Conservation (phyloP, 1,140 invertebrate genomes). For the Aricia agestis region DNA sequence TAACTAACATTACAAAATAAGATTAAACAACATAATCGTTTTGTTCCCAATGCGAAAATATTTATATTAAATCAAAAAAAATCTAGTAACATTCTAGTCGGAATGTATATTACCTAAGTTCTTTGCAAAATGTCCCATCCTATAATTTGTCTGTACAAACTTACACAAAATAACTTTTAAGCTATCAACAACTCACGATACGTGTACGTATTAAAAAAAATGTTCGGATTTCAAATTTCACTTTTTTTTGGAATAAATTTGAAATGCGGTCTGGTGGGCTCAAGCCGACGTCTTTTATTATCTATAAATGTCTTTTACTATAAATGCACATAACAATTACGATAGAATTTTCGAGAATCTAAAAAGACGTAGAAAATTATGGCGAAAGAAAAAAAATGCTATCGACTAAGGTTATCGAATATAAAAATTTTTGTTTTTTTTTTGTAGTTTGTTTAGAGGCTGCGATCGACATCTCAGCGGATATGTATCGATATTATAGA, state of each 20-base stretch:
- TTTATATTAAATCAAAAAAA: slow-evolving; percentile 69
- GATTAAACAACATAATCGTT: slow-evolving; percentile 75
- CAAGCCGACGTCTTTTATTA: slow-evolving; percentile 41
- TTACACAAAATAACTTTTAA: slow-evolving; percentile 73
- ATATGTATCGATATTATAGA: slow-evolving; percentile 56
- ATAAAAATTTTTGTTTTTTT: slow-evolving; percentile 69
- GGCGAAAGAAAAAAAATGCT: slow-evolving; percentile 56
- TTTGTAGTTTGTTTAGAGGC: slow-evolving; percentile 40
- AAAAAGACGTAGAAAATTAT: slow-evolving; percentile 63
- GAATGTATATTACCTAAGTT: slow-evolving; percentile 75
- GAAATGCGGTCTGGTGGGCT: slow-evolving; percentile 66
- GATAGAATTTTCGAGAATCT: slow-evolving; percentile 42
- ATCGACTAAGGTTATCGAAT: slow-evolving; percentile 72
- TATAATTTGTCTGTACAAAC: slow-evolving; percentile 72
- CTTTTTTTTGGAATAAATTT: slow-evolving; percentile 39
- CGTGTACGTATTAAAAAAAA: slow-evolving; percentile 60
- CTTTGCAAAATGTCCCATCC: slow-evolving; percentile 75
- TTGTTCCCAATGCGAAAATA: slow-evolving; percentile 74
- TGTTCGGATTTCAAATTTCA: slow-evolving; percentile 50
- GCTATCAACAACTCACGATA: slow-evolving; percentile 66
- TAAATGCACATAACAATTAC: slow-evolving; percentile 68
- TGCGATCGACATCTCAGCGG: slow-evolving; percentile 57
- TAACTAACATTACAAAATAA: slow-evolving; percentile 75
- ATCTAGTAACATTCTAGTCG: slow-evolving; percentile 75
- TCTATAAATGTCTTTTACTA: slow-evolving; percentile 47